phyloP scores from a whole-genome alignment of 1,140 invertebrate species.

The Chironomus tepperi region DNA sequence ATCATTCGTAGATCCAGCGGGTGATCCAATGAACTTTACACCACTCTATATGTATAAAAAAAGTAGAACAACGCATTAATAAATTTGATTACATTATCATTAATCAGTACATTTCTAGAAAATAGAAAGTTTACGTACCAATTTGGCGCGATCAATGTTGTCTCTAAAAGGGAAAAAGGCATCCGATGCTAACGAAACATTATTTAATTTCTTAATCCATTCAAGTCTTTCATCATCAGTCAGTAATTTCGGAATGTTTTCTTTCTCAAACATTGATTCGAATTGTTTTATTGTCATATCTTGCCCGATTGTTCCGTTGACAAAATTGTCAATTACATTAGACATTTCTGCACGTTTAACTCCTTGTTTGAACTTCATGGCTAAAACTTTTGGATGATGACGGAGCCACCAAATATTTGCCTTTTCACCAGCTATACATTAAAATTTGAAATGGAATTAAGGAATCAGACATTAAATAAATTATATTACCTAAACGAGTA shows the following conservation, averaged over 20 bases:
- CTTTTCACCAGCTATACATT: slow-evolving; percentile 96
- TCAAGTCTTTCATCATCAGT: slow-evolving; percentile 61
- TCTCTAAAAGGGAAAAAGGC: slow-evolving; percentile 98
- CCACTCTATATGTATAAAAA: slow-evolving; percentile 66
- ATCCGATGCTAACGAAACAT: slow-evolving; percentile 97
- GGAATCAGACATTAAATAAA: no score
- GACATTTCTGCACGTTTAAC: slow-evolving; percentile 88
- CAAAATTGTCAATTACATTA: slow-evolving; percentile 94
- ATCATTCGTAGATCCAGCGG: slow-evolving; percentile 90
- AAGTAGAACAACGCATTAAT: not conserved
- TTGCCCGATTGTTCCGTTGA: slow-evolving; percentile 79
- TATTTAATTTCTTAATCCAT: slow-evolving; percentile 71
- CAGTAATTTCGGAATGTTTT: slow-evolving; percentile 59
- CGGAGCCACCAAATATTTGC: slow-evolving; percentile 67
- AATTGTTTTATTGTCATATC: slow-evolving; percentile 42
- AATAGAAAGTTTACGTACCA: slow-evolving; percentile 49
- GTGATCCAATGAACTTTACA: slow-evolving; percentile 86
- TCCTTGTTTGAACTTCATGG: slow-evolving; percentile 81
- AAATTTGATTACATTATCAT: slow-evolving; percentile 3
- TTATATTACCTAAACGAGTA: slow-evolving; percentile 51
- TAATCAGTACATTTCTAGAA: no score
- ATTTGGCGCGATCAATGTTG: slow-evolving; percentile 87
- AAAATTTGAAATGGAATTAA: no score
- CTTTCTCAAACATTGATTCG: slow-evolving; percentile 45
- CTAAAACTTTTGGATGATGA: slow-evolving; percentile 78